Conservation (phyloP, 1,140 invertebrate genomes). For the Ridgeia piscesae region DNA sequence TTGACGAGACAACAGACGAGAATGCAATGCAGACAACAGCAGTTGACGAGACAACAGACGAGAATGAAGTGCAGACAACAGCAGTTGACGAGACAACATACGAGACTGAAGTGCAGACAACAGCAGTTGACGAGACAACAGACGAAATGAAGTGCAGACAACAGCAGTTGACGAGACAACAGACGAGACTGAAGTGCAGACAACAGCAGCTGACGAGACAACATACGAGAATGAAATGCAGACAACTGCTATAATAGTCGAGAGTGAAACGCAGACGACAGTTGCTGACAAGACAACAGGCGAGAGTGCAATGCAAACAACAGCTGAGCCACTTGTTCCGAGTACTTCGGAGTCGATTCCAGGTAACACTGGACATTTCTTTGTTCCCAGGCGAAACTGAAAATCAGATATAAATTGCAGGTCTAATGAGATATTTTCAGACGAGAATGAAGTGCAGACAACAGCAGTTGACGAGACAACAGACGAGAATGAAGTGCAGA, state of each 20-base stretch:
- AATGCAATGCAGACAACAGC: not conserved
- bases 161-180: not conserved
- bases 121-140: not conserved
- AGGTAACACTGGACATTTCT: not conserved
- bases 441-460: too few species aligned
- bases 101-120: not conserved
- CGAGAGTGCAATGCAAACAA: not conserved
- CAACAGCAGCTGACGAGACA: not conserved
- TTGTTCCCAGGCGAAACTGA: too few species aligned
- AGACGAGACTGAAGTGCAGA: not conserved
- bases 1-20: not conserved
- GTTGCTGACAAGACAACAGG: not conserved
- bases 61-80: not conserved
- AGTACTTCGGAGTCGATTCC: not conserved
- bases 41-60: not conserved
- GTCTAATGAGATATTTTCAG: too few species aligned
- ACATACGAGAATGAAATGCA: not conserved
- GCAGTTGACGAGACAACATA: not conserved
- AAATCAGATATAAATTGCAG: too few species aligned
- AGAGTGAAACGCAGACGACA: not conserved
- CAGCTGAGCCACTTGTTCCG: not conserved
- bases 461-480: too few species aligned
- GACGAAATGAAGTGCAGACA: not conserved
- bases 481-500: too few species aligned
- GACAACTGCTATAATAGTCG: not conserved